A percentile compares a stretch with the other conserved stretches of the same genome.
These are phyloP conservation scores for Antennarius striatus DNA, from an alignment of 2,113 vertebrate genomes.

Conservation along the genomic window DNA sequence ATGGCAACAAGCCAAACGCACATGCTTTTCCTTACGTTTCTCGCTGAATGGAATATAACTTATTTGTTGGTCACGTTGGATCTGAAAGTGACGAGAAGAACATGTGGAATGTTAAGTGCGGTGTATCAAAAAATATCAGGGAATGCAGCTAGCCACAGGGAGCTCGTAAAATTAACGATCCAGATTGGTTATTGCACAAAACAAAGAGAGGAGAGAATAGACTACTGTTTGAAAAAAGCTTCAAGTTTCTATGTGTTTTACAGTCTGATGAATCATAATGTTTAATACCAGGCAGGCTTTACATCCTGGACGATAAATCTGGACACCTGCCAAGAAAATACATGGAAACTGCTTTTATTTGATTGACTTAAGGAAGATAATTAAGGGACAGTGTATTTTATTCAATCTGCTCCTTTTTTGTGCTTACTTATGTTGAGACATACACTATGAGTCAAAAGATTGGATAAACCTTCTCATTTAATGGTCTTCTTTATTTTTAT, in stretches of 20 bases:
- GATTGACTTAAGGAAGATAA: slow-evolving; percentile 26
- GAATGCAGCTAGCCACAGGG: slow-evolving; percentile 43
- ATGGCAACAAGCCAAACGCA: slow-evolving; percentile 51
- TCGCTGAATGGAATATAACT: slow-evolving; percentile 41
- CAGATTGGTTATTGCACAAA: slow-evolving; percentile 56
- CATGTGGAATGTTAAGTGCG: slow-evolving; percentile 70
- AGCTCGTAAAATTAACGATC: slow-evolving; percentile 75
- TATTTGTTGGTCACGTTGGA: slow-evolving; percentile 52
- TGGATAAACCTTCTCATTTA: too few relatives aligned
- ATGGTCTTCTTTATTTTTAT: too few relatives aligned
- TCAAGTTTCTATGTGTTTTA: slow-evolving; percentile 67
- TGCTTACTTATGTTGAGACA: too few relatives aligned
- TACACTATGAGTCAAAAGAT: too few relatives aligned
- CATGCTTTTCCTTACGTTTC: slow-evolving; percentile 49
- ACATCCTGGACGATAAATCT: slow-evolving; percentile 44
- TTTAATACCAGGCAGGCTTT: slow-evolving; percentile 35
- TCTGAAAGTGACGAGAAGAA: slow-evolving; percentile 48
- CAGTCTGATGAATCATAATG: slow-evolving; percentile 61
- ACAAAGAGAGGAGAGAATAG: slow-evolving; percentile 65
- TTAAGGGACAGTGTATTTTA: slow-evolving; percentile 33
- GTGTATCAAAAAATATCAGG: slow-evolving; percentile 69
- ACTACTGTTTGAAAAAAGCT: slow-evolving; percentile 64
- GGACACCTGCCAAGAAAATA: slow-evolving; percentile 32
- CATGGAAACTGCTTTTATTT: slow-evolving; percentile 47
- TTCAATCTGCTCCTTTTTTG: too few relatives aligned